phyloP scores from a whole-genome alignment of 2,888 invertebrate genomes.

The Andrena camellia region DNA sequence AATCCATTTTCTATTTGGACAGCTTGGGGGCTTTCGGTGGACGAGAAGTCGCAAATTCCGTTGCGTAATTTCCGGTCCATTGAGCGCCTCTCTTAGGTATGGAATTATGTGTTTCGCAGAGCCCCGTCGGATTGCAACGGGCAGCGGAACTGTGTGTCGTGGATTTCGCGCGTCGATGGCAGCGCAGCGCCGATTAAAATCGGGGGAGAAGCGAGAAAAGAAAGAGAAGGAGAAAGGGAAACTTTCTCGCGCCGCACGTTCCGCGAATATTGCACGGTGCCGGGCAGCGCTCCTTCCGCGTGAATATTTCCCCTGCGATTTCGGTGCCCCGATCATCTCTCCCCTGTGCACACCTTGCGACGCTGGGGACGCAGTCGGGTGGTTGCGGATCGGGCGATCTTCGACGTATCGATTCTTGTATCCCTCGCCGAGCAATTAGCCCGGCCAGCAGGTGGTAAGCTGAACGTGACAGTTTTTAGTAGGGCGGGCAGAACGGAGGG shows the following conservation, averaged over 20 bases:
- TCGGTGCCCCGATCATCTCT: background rate
- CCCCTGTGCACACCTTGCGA: background rate
- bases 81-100: conserved; percentile 62
- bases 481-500: conserved; percentile 73
- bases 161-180: background rate
- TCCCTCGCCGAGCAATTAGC: conserved; percentile 76
- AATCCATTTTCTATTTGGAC: conserved; percentile 84
- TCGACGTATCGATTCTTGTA: conserved; percentile 69
- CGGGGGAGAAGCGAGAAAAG: background rate
- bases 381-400: conserved; percentile 20
- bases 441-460: conserved; percentile 77
- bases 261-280: conserved; percentile 2
- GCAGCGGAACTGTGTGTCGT: conserved; percentile 18
- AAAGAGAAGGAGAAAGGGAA: background rate
- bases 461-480: conserved; percentile 82
- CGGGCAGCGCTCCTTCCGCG: background rate
- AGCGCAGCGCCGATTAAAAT: background rate
- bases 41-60: conserved; percentile 76
- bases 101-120: conserved; percentile 72
- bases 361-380: background rate
- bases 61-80: conserved; percentile 76
- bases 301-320: background rate
- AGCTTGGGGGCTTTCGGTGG: conserved; percentile 78
- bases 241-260: conserved; percentile 3
- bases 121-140: conserved; percentile 42